Evolutionary conservation across 2,113 vertebrate genomes (phyloP), one percentile per base, ranked within the genome.

Genomic region (Sclerurus mexicanus): DNA sequence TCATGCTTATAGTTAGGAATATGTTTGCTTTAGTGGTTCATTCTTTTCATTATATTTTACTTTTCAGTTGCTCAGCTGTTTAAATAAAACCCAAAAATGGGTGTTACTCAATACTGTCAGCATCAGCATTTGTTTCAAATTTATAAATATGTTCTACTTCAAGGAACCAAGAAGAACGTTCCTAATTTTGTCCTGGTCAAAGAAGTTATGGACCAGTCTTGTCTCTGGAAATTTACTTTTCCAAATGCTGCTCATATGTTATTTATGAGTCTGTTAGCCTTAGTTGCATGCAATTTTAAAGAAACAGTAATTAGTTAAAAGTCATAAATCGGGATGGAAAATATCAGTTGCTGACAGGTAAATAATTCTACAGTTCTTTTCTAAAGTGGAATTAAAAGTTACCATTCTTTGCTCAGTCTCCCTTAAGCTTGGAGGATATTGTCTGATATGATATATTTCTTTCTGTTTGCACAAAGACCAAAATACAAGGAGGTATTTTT

Each of bases 101-200:
- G 4, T 58, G 50, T 86, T 93, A 72, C 82, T 90, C 58, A 66
- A 35, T 37, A 28, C 62, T 88, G 89, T 91, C 73, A 93, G 64
- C 67, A 77, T 60, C 93, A 89, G 67, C 76, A 94, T 94, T 92
- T 92, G 67, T 89, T 96, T 93, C 66, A 92, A 83, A 87, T 90
- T 93, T 90, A 78, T 60, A 94, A 90, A 91, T 80, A 47, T 33
- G 49, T 58, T 74, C 56, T 81, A 46, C 71, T 67, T 94, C 62
- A 86, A 90, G 86, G 63, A 92, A 78, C 50, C 3, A 33, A 80
- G 79, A 93, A 31, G 52, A 74, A 49, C 44, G 71, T 69, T 87
- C 49, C 23, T 42, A 88, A 46, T 94, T 85, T 95, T 89, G 89
- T 95, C 71, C 62, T 59, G 42, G 40, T 72, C 59, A 30, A 90